phyloP scores from a whole-genome alignment of 2,888 invertebrate species.

The Tetragnatha montana region DNA sequence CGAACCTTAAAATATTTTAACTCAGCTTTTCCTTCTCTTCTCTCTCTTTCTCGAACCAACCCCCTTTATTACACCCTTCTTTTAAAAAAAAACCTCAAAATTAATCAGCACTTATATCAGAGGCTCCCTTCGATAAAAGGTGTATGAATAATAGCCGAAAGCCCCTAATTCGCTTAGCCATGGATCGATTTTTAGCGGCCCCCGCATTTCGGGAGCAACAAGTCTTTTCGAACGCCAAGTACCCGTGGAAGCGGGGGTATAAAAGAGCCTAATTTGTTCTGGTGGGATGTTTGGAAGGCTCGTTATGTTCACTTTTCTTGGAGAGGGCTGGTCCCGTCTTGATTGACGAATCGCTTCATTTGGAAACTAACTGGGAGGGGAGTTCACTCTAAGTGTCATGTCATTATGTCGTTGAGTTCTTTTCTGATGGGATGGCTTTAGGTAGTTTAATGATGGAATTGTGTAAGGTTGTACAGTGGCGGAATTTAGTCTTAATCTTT shows the following conservation, averaged over 20 bases:
- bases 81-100: too few relatives aligned
- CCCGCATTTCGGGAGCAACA: conserved; percentile 25
- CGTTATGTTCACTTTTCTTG: not conserved
- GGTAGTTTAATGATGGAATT: too few relatives aligned
- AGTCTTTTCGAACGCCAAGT: not conserved
- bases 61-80: too few relatives aligned
- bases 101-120: not conserved
- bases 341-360: not conserved
- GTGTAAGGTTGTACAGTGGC: too few relatives aligned
- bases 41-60: too few relatives aligned
- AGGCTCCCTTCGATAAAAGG: not conserved
- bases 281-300: not conserved
- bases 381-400: too few relatives aligned
- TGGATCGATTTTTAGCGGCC: conserved; percentile 23
- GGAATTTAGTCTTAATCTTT: too few relatives aligned
- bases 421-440: too few relatives aligned
- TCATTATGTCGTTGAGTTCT: too few relatives aligned
- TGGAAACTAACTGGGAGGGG: too few relatives aligned
- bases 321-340: not conserved
- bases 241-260: not conserved
- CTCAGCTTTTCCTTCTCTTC: too few relatives aligned
- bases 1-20: too few relatives aligned
- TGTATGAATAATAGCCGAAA: conserved; percentile 2
- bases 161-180: not conserved
- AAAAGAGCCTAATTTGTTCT: not conserved